A percentile compares a stretch with the other conserved stretches of the same genome.
phyloP scores from a whole-genome alignment of 2,888 invertebrate genomes.

The Prosopocoilus inquinatus region DNA sequence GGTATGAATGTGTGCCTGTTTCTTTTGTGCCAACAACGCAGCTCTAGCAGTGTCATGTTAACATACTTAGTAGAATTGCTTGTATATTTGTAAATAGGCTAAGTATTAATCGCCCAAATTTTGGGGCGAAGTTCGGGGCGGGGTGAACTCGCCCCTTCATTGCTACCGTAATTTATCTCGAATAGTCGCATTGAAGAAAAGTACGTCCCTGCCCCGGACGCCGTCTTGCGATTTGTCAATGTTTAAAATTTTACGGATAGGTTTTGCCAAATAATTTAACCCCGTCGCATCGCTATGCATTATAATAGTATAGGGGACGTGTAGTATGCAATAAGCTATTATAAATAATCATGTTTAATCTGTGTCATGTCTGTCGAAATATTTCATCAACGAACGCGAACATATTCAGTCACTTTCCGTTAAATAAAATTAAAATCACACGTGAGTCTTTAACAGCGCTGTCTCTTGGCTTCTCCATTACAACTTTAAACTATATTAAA shows the following conservation, averaged over 20 bases:
- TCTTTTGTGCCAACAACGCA: constrained; percentile 48
- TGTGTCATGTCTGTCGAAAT: constrained; percentile 13
- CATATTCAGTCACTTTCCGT: constrained; percentile 1
- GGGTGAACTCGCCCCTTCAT: too few species aligned
- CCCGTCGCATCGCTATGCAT: constrained; percentile 20
- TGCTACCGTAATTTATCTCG: too few species aligned
- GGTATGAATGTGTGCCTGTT: constrained; percentile 42
- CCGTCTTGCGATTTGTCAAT: constrained; percentile 35
- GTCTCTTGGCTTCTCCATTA: too few species aligned
- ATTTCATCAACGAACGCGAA: background rate
- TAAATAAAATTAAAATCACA: too few species aligned
- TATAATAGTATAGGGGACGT: constrained; percentile 37
- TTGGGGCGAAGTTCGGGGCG: constrained; percentile 3
- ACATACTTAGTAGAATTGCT: constrained; percentile 46
- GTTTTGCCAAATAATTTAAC: constrained; percentile 39
- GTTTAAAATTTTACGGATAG: constrained; percentile 42
- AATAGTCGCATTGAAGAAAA: too few species aligned
- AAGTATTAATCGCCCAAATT: constrained; percentile 31
- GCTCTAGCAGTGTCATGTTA: constrained; percentile 46
- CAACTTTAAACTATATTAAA: too few species aligned
- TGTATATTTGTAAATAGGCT: constrained; percentile 51
- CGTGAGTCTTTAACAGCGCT: too few species aligned
- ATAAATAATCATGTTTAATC: constrained; percentile 16
- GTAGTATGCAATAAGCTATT: constrained; percentile 47
- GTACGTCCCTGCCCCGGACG: background rate